Percentiles rank a stretch among this genome's conserved stretches.
Conservation (phyloP, 2,797 vertebrate genomes). For the Silurus aristotelis region DNA sequence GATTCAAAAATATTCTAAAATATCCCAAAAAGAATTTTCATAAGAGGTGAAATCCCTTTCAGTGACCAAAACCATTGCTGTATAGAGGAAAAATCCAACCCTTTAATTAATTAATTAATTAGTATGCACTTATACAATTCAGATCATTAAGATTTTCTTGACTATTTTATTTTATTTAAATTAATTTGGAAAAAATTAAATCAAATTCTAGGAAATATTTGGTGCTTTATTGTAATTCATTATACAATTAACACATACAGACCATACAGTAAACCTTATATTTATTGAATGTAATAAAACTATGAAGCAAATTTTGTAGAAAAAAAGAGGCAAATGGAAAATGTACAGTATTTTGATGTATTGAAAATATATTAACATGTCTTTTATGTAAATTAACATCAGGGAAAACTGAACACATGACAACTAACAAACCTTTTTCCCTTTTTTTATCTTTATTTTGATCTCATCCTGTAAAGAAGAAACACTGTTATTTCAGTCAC, state of each 20-base stretch:
- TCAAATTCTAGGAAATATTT: too few species aligned
- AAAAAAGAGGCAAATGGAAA: background rate
- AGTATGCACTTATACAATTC: background rate
- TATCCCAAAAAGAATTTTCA: too few species aligned
- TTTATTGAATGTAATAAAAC: background rate
- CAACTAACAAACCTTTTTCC: constrained; percentile 42
- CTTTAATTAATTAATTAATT: background rate
- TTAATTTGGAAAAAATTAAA: background rate
- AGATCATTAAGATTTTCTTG: background rate
- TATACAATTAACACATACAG: background rate
- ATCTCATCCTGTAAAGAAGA: constrained; percentile 68
- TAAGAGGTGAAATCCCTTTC: background rate
- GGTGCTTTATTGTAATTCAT: background rate
- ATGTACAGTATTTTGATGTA: too few species aligned
- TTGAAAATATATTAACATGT: background rate
- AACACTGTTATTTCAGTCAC: constrained; percentile 54
- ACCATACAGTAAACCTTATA: background rate
- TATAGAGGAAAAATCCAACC: background rate
- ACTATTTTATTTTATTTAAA: background rate
- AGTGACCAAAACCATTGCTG: background rate
- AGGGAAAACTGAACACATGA: background rate
- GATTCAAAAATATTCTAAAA: background rate
- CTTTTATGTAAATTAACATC: background rate
- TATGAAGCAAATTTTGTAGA: background rate
- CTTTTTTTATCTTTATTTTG: constrained; percentile 70